Conservation (phyloP, 2,888 invertebrate species). For the Athalia cordata region DNA sequence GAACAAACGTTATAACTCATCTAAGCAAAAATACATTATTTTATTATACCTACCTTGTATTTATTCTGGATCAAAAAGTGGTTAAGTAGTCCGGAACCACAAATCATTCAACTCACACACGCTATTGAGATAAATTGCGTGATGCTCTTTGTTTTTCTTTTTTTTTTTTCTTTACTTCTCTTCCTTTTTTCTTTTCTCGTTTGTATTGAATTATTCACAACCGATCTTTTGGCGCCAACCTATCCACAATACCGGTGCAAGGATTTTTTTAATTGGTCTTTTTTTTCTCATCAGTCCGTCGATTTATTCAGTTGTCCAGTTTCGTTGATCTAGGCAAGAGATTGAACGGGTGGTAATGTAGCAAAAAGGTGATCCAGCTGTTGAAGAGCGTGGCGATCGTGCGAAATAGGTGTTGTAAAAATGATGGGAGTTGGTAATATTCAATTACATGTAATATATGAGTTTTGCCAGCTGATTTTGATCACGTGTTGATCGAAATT, state of each 20-base stretch:
- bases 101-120: neutral
- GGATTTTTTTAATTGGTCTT: neutral
- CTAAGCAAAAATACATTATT: constrained; percentile 13
- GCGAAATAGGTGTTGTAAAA: neutral
- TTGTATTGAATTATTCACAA: constrained; percentile 9
- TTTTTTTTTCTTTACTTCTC: neutral
- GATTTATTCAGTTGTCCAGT: neutral
- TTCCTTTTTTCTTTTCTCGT: neutral
- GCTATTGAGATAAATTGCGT: neutral
- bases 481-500: constrained; percentile 26
- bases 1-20: constrained; percentile 4
- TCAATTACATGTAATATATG: neutral
- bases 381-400: neutral
- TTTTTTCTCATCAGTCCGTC: constrained; percentile 1
- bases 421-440: neutral
- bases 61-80: neutral
- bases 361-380: neutral
- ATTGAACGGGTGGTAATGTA: neutral
- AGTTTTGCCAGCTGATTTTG: neutral
- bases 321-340: neutral
- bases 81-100: neutral
- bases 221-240: constrained; percentile 11
- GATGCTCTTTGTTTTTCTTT: neutral
- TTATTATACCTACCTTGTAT: neutral
- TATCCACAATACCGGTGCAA: neutral